A percentile compares a stretch with the other conserved stretches of the same genome.
Evolutionary conservation across 2,113 vertebrate species (phyloP).

Genomic region (Sphyrna mokarran): DNA sequence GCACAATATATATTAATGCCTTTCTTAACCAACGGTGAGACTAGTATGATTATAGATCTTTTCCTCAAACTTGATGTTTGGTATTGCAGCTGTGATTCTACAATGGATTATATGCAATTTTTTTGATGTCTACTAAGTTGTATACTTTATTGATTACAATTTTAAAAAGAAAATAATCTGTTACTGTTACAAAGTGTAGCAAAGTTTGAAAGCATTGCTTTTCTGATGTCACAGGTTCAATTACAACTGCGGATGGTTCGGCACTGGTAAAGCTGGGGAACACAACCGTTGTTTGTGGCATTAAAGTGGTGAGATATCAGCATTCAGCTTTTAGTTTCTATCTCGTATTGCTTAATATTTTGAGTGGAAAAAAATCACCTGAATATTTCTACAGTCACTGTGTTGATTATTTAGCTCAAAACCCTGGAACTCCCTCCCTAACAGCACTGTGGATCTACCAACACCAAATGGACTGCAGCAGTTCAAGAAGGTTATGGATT

Average conservation of each 20-base stretch:
- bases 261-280: conserved; percentile 91
- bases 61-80: neutral
- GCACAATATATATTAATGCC: neutral
- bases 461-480: too few relatives aligned
- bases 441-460: too few relatives aligned
- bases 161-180: neutral
- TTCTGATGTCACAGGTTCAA: conserved; percentile 67
- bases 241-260: conserved; percentile 87
- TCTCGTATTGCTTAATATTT: neutral
- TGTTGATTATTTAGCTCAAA: neutral
- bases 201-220: conserved; percentile 28
- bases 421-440: too few relatives aligned
- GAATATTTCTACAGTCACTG: neutral
- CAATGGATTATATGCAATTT: neutral
- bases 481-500: too few relatives aligned
- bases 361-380: neutral
- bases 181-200: neutral
- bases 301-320: conserved; percentile 73
- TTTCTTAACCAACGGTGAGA: neutral
- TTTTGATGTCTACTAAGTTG: neutral
- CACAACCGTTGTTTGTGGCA: conserved; percentile 86
- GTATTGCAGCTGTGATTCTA: neutral
- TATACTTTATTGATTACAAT: neutral
- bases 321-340: neutral
- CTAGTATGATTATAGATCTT: neutral